Percentiles rank a stretch among this genome's conserved stretches.
Evolutionary conservation across 2,888 invertebrate genomes (phyloP).

Genomic region (Diplazon laetatorius): DNA sequence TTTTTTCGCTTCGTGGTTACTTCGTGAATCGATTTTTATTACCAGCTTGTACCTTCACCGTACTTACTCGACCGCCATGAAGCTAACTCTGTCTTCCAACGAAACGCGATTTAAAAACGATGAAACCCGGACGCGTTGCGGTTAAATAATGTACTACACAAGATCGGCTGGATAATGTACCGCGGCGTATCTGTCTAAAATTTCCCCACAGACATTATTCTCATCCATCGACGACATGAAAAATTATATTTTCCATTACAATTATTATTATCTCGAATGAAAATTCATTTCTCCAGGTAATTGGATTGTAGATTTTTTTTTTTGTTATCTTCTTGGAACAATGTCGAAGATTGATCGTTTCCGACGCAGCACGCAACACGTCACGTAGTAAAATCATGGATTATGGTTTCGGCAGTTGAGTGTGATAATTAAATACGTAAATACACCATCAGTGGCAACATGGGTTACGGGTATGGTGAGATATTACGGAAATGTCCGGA

Average conservation of each 20-base stretch:
- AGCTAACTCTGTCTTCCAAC: conserved; percentile 3
- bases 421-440: conserved; percentile 15
- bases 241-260: too few species aligned
- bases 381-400: not conserved
- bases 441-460: not conserved
- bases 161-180: not conserved
- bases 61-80: conserved; percentile 14
- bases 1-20: conserved; percentile 56
- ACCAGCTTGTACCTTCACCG: conserved; percentile 22
- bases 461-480: not conserved
- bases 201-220: too few species aligned
- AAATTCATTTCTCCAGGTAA: too few species aligned
- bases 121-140: not conserved
- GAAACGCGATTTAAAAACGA: conserved; percentile 9
- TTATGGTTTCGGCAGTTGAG: not conserved
- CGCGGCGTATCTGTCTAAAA: not conserved
- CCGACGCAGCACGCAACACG: not conserved
- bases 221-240: too few species aligned
- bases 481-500: not conserved
- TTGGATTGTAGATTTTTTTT: too few species aligned
- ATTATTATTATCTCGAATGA: too few species aligned
- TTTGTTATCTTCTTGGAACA: too few species aligned
- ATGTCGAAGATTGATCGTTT: too few species aligned
- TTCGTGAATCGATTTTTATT: conserved; percentile 57
- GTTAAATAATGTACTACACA: not conserved